These are phyloP conservation scores for Drosophila ustulata DNA, from an alignment of 2,888 invertebrate genomes.

Conservation along the genomic window DNA sequence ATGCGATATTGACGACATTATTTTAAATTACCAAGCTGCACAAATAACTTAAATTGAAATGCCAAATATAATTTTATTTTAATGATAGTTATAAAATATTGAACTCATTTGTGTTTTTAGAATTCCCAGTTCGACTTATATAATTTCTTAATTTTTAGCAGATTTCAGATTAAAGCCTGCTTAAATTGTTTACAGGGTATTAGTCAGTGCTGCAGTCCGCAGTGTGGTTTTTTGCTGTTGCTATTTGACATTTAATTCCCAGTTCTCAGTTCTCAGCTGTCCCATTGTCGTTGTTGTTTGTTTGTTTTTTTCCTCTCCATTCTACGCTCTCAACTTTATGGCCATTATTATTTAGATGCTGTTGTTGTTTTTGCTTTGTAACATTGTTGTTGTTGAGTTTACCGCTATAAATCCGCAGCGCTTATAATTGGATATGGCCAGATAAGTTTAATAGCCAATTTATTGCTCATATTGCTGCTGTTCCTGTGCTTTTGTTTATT, in stretches of 20 bases:
- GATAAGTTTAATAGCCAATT: slow-evolving; percentile 61
- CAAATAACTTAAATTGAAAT: too few relatives aligned
- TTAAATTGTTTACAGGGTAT: not conserved
- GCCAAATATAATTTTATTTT: too few relatives aligned
- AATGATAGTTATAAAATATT: too few relatives aligned
- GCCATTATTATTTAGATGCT: slow-evolving; percentile 43
- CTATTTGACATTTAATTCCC: slow-evolving; percentile 17
- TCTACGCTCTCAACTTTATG: slow-evolving; percentile 36
- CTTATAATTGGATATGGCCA: slow-evolving; percentile 61
- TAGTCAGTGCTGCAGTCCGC: not conserved
- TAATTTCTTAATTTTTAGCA: too few relatives aligned
- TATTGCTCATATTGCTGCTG: slow-evolving; percentile 24
- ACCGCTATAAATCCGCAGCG: slow-evolving; percentile 44
- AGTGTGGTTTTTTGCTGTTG: slow-evolving; percentile 17
- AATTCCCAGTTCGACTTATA: too few relatives aligned
- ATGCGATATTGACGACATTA: too few relatives aligned
- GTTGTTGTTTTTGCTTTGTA: slow-evolving; percentile 10
- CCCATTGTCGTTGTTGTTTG: slow-evolving; percentile 9
- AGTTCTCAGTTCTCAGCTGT: slow-evolving; percentile 26
- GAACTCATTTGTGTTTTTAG: too few relatives aligned
- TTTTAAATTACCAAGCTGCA: too few relatives aligned
- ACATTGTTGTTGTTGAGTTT: slow-evolving; percentile 24
- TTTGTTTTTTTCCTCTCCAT: slow-evolving; percentile 14
- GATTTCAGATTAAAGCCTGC: not conserved
- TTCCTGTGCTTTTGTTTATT: slow-evolving; percentile 17